Base-by-base conservation (phyloP, 2,888 invertebrate genomes). In the Ctena decussata region DNA sequence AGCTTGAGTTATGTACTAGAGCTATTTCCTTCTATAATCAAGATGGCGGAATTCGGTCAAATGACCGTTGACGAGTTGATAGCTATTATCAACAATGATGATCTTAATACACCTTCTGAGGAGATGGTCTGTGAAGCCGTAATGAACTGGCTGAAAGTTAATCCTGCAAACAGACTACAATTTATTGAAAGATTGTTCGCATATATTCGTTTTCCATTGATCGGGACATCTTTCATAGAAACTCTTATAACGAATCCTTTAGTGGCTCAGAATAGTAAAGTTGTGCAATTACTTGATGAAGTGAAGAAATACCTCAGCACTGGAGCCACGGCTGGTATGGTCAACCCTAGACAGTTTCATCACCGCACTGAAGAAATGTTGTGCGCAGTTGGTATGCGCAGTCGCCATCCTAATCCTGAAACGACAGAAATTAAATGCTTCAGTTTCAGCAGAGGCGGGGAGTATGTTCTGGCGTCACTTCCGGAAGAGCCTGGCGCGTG, bases 41-140 rank as follows among this genome's bases (percentile, higher is more conserved):
- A 86, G n/a, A 75, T 80, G 5, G 88, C 89, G 30, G 93, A 93
- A 49, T 93, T 92, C 79, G 84, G 90, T 27, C 89, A 90, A 97
- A 94, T 98, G 97, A 95, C 97, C 12, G 96, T 98, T 37, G 97
- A 97, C 27, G 98, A 98, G 94, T 96, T 98, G 37, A 97, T 97
- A 84, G 97, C 97, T 80, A 97, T 98, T 76, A 97, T 98, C 86
- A 97, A 97, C 70, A 97, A 94, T 77, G 98, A 98, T 94, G 97
- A 98, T 94, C 96, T 98, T 44, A 98, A 98, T 95, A 98, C 98
- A 0, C 97, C 98, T 92, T 98, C 97, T 93, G 98, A 98, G 95
- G 98, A 97, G 95, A 96, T 97, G 77, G 97, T 97, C 41, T 98
- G 97, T 95, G 97, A 97, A 94, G 97, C 97, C 8, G 96, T 97